Conservation (phyloP, 2,888 invertebrate species). For the Agrotis clavis region DNA sequence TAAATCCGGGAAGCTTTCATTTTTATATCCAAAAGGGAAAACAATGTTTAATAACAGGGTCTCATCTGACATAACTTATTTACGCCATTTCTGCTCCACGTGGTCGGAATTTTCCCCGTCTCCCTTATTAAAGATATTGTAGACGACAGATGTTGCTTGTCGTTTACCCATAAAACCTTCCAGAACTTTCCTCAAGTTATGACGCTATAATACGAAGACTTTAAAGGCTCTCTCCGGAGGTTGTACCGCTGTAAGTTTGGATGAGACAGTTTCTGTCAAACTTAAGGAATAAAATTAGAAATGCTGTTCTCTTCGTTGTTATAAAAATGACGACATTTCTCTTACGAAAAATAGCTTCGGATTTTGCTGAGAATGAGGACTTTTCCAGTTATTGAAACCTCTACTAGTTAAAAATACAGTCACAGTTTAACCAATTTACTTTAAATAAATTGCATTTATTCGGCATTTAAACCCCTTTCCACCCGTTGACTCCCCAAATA, state of each 20-base stretch:
- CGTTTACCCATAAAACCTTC: conserved; percentile 66
- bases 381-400: neutral
- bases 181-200: conserved; percentile 65
- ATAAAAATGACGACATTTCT: conserved; percentile 37
- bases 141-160: conserved; percentile 71
- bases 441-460: conserved; percentile 18
- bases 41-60: conserved; percentile 56
- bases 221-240: conserved; percentile 58
- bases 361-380: no score
- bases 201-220: conserved; percentile 62
- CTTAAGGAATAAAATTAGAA: conserved; percentile 29
- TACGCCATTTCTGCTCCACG: conserved; percentile 46
- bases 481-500: conserved; percentile 31
- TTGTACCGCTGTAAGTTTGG: conserved; percentile 48
- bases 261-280: conserved; percentile 57
- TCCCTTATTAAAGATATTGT: conserved; percentile 66
- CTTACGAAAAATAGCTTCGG: no score
- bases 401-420: neutral
- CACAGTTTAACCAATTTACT: neutral
- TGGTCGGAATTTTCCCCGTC: conserved; percentile 53
- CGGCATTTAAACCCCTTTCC: neutral
- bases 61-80: conserved; percentile 59
- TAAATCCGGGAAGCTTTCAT: neutral
- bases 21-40: conserved; percentile 42
- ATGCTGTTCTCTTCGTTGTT: conserved; percentile 20